These are phyloP conservation scores for Hartigia nigra DNA, from an alignment of 2,888 invertebrate genomes.

Conservation along the genomic window DNA sequence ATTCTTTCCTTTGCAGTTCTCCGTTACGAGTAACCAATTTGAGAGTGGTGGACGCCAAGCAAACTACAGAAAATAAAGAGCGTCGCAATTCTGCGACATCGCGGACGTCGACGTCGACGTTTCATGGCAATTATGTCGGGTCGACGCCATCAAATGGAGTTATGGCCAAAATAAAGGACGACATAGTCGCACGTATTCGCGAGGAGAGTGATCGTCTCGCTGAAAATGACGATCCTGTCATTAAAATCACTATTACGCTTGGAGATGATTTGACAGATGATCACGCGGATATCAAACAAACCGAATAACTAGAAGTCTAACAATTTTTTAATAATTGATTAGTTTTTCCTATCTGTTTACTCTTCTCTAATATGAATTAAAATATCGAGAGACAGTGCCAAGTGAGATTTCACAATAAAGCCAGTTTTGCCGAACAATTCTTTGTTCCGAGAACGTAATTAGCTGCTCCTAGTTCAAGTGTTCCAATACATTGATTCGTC, in stretches of 20 bases:
- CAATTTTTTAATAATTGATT: background rate
- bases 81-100: background rate
- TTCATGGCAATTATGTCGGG: background rate
- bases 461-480: no score
- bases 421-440: background rate
- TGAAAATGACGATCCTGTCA: slow-evolving; percentile 18
- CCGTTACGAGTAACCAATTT: background rate
- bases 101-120: background rate
- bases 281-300: background rate
- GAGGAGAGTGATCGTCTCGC: slow-evolving; percentile 17
- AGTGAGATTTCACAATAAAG: background rate
- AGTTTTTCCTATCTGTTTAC: background rate
- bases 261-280: slow-evolving; percentile 3
- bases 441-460: background rate
- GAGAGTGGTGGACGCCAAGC: background rate
- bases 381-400: background rate
- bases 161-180: background rate
- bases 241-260: slow-evolving; percentile 22
- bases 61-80: background rate
- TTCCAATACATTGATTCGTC: no score
- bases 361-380: background rate
- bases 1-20: background rate
- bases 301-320: background rate
- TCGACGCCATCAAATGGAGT: background rate
- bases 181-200: slow-evolving; percentile 8